phyloP scores from a whole-genome alignment of 1,140 invertebrate species.

The Anastrepha ludens region DNA sequence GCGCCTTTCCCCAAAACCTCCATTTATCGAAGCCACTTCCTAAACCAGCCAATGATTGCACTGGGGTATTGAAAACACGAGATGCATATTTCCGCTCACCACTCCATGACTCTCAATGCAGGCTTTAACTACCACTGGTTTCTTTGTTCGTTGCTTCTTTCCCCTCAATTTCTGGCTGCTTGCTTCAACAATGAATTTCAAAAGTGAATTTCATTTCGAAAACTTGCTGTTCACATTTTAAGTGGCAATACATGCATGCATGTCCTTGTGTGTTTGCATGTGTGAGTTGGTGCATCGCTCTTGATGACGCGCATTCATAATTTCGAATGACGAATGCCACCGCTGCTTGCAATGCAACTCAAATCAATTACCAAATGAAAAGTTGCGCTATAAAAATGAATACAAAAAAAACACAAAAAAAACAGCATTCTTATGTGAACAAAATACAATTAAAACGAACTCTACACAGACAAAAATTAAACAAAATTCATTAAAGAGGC shows the following conservation, averaged over 20 bases:
- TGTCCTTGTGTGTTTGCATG: background rate
- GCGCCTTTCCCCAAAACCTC: background rate
- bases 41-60: background rate
- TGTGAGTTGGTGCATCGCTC: background rate
- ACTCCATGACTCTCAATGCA: background rate
- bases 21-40: background rate
- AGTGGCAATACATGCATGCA: slow-evolving; percentile 7
- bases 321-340: slow-evolving; percentile 53
- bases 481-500: slow-evolving; percentile 47
- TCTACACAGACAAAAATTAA: background rate
- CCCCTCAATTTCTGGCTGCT: background rate
- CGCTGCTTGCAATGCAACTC: background rate
- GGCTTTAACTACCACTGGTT: background rate
- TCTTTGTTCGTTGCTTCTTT: slow-evolving; percentile 27
- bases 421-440: background rate
- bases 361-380: slow-evolving; percentile 15
- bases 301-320: slow-evolving; percentile 58
- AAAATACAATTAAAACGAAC: background rate
- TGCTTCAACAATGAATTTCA: slow-evolving; percentile 24
- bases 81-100: background rate
- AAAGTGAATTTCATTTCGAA: slow-evolving; percentile 55
- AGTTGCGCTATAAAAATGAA: background rate
- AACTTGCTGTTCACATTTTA: slow-evolving; percentile 44
- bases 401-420: background rate
- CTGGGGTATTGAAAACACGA: background rate